Evolutionary conservation across 1,140 invertebrate genomes (phyloP).

Genomic region (Zaprionus vittiger): DNA sequence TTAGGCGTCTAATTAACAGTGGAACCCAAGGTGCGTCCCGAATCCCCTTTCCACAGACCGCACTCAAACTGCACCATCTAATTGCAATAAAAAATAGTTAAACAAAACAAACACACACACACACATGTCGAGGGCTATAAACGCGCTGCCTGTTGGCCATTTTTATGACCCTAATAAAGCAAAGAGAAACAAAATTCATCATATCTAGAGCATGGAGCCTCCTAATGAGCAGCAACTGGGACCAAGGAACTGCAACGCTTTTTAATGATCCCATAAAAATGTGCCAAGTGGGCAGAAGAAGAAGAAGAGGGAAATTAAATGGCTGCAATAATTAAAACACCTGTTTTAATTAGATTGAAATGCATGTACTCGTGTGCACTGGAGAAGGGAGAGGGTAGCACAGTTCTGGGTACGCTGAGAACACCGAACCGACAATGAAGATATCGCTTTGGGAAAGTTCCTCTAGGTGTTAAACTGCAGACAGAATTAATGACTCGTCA

Average conservation of each 20-base stretch:
- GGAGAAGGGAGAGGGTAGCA: background rate
- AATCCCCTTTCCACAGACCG: constrained; percentile 4
- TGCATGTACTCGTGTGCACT: constrained; percentile 34
- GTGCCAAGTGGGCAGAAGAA: constrained; percentile 63
- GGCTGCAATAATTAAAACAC: constrained; percentile 80
- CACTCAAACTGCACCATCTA: constrained; percentile 42
- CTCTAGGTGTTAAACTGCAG: constrained; percentile 56
- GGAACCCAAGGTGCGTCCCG: constrained; percentile 2
- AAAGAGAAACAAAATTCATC: constrained; percentile 73
- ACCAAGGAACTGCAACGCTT: constrained; percentile 70
- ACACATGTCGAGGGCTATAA: constrained; percentile 33
- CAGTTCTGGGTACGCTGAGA: background rate
- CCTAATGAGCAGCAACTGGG: constrained; percentile 65
- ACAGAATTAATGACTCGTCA: constrained; percentile 63
- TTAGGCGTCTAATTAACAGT: constrained; percentile 47
- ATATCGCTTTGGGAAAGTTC: constrained; percentile 66
- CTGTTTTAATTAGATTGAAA: constrained; percentile 81
- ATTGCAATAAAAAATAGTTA: constrained; percentile 71
- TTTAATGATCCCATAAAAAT: constrained; percentile 78
- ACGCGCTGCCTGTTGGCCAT: constrained; percentile 44
- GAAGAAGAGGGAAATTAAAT: constrained; percentile 65
- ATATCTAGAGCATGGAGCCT: constrained; percentile 71
- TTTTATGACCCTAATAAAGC: constrained; percentile 68
- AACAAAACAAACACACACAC: constrained; percentile 49
- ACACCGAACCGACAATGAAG: constrained; percentile 24